phyloP scores from a whole-genome alignment of 2,888 invertebrate species.

The Bursaphelenchus okinawaensis region DNA sequence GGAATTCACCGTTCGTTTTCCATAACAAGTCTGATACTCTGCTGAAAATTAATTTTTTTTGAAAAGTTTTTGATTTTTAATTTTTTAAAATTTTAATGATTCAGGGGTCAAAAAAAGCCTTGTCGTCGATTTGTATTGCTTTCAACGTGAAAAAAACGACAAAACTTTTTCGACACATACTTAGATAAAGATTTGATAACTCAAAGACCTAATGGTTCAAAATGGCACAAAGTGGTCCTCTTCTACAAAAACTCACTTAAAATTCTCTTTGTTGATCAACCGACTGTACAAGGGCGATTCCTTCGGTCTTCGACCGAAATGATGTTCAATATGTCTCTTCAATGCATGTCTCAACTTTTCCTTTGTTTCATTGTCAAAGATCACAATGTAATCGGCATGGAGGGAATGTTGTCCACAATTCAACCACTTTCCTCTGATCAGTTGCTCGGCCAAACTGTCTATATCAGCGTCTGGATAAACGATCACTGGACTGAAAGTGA shows the following conservation, averaged over 20 bases:
- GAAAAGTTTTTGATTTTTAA: neutral
- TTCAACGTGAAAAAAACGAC: conserved; percentile 1
- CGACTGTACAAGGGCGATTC: conserved; percentile 77
- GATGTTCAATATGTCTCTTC: conserved; percentile 58
- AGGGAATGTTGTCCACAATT: conserved; percentile 63
- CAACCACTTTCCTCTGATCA: conserved; percentile 86
- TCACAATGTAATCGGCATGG: conserved; percentile 35
- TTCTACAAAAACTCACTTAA: conserved; percentile 66
- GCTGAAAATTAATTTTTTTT: too few species aligned
- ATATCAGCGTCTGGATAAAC: conserved; percentile 75
- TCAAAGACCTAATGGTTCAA: too few species aligned
- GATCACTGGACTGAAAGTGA: conserved; percentile 73
- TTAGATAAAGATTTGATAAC: neutral
- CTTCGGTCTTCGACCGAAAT: conserved; percentile 74
- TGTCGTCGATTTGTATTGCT: neutral
- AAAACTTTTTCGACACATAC: neutral
- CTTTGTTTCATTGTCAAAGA: conserved; percentile 14
- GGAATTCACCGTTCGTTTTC: neutral
- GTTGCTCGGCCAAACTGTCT: conserved; percentile 70
- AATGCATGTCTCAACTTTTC: conserved; percentile 24
- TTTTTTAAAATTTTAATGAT: neutral
- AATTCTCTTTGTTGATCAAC: conserved; percentile 79
- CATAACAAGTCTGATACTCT: conserved; percentile 59
- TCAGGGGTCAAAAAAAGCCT: neutral
- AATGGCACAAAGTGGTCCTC: too few species aligned